A percentile compares a stretch with the other conserved stretches of the same genome.
Conservation (phyloP, 2,113 vertebrate species). For the Delphinapterus leucas region DNA sequence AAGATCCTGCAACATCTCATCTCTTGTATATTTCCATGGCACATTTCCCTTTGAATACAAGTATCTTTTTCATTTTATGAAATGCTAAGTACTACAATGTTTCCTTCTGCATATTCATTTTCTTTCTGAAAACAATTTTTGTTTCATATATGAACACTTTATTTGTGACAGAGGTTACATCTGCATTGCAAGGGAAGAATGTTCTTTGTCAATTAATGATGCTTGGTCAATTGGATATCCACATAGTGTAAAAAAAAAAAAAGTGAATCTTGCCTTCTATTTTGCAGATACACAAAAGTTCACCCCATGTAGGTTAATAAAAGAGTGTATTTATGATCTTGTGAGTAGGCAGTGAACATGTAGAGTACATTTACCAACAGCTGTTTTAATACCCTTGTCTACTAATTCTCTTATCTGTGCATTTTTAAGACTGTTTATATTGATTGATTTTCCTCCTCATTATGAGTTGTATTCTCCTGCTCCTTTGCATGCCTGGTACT, state of each 20-base stretch:
- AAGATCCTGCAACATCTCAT: constrained; percentile 53
- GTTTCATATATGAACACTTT: neutral
- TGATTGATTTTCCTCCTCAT: neutral
- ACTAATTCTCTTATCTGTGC: neutral
- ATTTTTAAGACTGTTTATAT: neutral
- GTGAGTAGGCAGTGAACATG: too few relatives aligned
- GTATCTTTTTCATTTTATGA: constrained; percentile 51
- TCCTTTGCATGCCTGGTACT: neutral
- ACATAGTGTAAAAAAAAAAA: neutral
- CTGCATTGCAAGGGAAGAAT: neutral
- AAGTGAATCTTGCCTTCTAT: neutral
- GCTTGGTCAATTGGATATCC: neutral
- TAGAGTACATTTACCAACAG: neutral
- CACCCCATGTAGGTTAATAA: neutral
- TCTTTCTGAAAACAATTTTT: constrained; percentile 46
- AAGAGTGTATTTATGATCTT: neutral
- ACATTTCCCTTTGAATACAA: constrained; percentile 58
- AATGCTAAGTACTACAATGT: constrained; percentile 63
- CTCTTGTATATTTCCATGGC: constrained; percentile 53
- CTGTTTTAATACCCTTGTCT: neutral
- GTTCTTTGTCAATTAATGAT: neutral
- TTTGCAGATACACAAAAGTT: neutral
- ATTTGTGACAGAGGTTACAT: neutral
- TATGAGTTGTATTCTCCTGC: neutral
- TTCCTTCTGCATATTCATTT: constrained; percentile 61